phyloP scores from a whole-genome alignment of 2,113 vertebrate species.

The Equus przewalskii region DNA sequence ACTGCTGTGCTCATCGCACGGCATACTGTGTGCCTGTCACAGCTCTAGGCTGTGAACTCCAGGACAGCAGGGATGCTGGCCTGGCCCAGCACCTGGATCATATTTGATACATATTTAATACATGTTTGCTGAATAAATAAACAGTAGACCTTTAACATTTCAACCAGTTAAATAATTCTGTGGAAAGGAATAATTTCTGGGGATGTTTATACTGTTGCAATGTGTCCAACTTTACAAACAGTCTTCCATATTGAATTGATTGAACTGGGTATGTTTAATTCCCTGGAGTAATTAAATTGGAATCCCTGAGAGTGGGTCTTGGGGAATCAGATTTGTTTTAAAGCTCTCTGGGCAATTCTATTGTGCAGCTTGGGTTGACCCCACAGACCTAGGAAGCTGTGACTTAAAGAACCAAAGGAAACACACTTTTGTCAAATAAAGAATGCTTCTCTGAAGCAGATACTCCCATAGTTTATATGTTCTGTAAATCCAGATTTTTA shows the following conservation, averaged over 20 bases:
- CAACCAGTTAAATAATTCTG: neutral
- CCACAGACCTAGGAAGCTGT: neutral
- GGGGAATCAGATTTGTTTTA: neutral
- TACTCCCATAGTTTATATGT: neutral
- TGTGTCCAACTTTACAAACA: neutral
- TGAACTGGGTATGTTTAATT: neutral
- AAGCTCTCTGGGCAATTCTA: neutral
- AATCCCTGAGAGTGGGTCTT: neutral
- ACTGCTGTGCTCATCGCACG: rapidly evolving
- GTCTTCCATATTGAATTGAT: neutral
- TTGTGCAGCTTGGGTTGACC: neutral
- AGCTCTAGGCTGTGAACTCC: too few species aligned
- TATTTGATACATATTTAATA: neutral
- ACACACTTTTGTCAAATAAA: neutral
- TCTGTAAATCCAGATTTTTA: neutral
- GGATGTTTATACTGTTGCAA: neutral
- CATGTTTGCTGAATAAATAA: neutral
- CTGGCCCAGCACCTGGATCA: neutral
- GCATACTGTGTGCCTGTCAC: neutral
- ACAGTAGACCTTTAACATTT: neutral
- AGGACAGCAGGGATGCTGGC: neutral
- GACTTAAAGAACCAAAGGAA: neutral
- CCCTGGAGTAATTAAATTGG: neutral
- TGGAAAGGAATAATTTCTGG: neutral
- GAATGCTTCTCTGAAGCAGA: neutral